Conservation (phyloP, 2,888 invertebrate genomes). For the Hypomecis atomaria region DNA sequence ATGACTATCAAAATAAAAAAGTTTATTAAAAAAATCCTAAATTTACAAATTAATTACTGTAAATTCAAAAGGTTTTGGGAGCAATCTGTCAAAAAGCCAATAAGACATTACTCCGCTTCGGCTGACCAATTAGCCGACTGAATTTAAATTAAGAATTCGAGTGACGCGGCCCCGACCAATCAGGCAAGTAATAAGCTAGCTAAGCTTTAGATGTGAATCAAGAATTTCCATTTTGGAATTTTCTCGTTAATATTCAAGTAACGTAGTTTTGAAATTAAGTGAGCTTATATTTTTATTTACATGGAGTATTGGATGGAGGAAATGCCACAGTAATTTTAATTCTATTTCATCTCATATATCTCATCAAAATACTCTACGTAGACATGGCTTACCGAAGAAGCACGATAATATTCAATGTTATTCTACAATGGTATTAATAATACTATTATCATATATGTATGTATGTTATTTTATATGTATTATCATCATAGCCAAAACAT, state of each 20-base stretch:
- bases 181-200: slow-evolving; percentile 55
- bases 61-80: slow-evolving; percentile 23
- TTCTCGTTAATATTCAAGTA: slow-evolving; percentile 28
- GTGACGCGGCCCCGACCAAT: slow-evolving; percentile 49
- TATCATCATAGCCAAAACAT: no score
- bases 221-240: slow-evolving; percentile 38
- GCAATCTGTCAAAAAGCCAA: slow-evolving; percentile 55
- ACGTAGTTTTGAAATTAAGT: slow-evolving; percentile 13
- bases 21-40: neutral
- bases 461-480: no score
- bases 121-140: slow-evolving; percentile 54
- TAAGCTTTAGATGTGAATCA: slow-evolving; percentile 50
- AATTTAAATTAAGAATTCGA: slow-evolving; percentile 58
- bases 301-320: no score
- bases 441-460: no score
- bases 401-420: no score
- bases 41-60: slow-evolving; percentile 12
- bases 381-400: no score
- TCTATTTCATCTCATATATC: no score
- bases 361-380: no score
- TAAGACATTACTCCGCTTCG: slow-evolving; percentile 46
- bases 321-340: no score
- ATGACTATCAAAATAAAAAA: neutral
- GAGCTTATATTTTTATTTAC: neutral
- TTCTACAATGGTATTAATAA: no score